These are phyloP conservation scores for Tapera naevia DNA, from an alignment of 2,797 vertebrate species.

Conservation along the genomic window DNA sequence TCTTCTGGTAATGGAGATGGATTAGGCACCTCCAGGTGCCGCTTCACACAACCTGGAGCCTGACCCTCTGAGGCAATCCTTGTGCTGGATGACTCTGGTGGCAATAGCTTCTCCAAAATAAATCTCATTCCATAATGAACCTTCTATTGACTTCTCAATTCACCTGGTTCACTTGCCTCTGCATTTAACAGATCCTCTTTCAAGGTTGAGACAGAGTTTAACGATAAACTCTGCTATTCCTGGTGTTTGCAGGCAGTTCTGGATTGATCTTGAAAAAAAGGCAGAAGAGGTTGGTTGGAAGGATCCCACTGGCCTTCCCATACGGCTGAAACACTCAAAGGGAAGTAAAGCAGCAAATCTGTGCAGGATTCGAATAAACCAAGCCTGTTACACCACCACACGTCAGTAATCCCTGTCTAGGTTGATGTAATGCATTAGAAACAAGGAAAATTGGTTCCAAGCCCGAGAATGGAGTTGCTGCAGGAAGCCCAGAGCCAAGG, in stretches of 20 bases:
- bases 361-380: rapidly evolving
- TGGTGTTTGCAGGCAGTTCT: not conserved
- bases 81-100: not conserved
- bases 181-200: not conserved
- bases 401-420: not conserved
- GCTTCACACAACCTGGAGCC: not conserved
- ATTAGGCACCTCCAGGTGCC: not conserved
- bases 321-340: rapidly evolving
- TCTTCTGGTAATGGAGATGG: not conserved
- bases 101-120: not conserved
- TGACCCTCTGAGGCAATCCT: not conserved
- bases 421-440: not conserved
- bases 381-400: not conserved
- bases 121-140: not conserved
- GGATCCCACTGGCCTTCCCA: not conserved
- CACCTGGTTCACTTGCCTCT: not conserved
- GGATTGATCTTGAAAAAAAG: not conserved
- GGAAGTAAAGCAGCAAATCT: not conserved
- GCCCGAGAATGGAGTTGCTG: not conserved
- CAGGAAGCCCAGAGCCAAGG: not conserved
- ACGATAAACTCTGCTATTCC: not conserved
- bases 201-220: not conserved
- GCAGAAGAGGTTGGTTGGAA: not conserved
- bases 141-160: not conserved
- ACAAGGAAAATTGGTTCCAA: not conserved